A percentile compares a stretch with the other conserved stretches of the same genome.
phyloP scores from a whole-genome alignment of 2,888 invertebrate genomes.

The Chydorus sphaericus region DNA sequence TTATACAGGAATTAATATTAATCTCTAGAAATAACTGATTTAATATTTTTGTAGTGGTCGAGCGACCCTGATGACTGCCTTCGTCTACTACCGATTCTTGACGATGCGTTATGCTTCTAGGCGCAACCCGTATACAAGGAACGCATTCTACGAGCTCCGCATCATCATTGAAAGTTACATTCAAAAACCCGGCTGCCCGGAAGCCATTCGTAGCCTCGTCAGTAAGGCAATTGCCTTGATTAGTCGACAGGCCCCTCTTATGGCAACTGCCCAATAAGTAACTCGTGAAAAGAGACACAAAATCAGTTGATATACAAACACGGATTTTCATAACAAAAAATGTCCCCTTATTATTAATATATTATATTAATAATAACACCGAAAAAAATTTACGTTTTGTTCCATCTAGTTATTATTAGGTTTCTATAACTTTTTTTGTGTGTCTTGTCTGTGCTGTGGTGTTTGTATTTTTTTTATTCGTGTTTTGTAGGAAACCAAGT shows the following conservation, averaged over 20 bases:
- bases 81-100: slow-evolving; percentile 94
- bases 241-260: slow-evolving; percentile 59
- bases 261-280: slow-evolving; percentile 21
- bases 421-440: too few species aligned
- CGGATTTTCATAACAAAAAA: too few species aligned
- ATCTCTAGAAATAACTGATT: not conserved
- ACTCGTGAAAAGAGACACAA: too few species aligned
- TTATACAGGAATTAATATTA: not conserved
- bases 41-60: slow-evolving; percentile 52
- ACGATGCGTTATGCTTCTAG: slow-evolving; percentile 81
- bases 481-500: not conserved
- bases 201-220: slow-evolving; percentile 11
- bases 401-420: too few species aligned
- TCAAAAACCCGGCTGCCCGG: slow-evolving; percentile 51
- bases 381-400: too few species aligned
- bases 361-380: too few species aligned
- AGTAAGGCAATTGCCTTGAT: slow-evolving; percentile 37
- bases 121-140: slow-evolving; percentile 90
- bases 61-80: slow-evolving; percentile 77
- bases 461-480: not conserved
- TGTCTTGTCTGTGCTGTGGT: too few species aligned
- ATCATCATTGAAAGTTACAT: slow-evolving; percentile 52
- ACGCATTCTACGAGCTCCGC: slow-evolving; percentile 77
- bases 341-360: too few species aligned
- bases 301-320: too few species aligned